A percentile compares a stretch with the other conserved stretches of the same genome.
phyloP scores from a whole-genome alignment of 1,140 invertebrate species.

The Pentalonia nigronervosa region DNA sequence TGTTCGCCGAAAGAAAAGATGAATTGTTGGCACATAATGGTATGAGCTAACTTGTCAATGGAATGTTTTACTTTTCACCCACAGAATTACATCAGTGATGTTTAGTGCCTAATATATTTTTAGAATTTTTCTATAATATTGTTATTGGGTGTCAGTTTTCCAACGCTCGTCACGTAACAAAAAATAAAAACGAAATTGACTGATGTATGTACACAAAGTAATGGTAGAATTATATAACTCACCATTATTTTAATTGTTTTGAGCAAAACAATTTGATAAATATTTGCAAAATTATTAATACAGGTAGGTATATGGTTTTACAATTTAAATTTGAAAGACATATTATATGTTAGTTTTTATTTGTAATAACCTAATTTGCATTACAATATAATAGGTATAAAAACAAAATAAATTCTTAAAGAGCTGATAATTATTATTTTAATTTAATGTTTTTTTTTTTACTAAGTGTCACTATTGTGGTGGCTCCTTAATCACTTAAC shows the following conservation, averaged over 20 bases:
- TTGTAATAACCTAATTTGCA: neutral
- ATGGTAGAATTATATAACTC: no score
- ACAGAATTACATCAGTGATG: neutral
- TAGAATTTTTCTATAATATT: neutral
- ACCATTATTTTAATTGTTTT: neutral
- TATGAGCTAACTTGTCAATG: slow-evolving; percentile 10
- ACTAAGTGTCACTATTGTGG: no score
- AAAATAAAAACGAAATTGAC: neutral
- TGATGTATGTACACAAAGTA: no score
- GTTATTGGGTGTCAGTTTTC: neutral
- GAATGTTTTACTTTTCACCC: neutral
- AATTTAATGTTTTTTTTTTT: no score
- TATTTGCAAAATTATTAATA: neutral
- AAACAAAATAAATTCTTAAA: neutral
- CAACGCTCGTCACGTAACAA: neutral
- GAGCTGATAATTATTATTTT: no score
- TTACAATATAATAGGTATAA: neutral
- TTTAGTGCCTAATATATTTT: neutral
- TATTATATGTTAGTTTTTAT: neutral
- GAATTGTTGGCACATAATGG: neutral
- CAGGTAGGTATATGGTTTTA: neutral
- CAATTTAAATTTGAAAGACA: neutral
- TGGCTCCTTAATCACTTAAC: no score
- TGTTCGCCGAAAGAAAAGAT: neutral
- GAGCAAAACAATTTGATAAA: neutral